These are phyloP conservation scores for Vidua macroura DNA, from an alignment of 2,113 vertebrate species.

Conservation along the genomic window DNA sequence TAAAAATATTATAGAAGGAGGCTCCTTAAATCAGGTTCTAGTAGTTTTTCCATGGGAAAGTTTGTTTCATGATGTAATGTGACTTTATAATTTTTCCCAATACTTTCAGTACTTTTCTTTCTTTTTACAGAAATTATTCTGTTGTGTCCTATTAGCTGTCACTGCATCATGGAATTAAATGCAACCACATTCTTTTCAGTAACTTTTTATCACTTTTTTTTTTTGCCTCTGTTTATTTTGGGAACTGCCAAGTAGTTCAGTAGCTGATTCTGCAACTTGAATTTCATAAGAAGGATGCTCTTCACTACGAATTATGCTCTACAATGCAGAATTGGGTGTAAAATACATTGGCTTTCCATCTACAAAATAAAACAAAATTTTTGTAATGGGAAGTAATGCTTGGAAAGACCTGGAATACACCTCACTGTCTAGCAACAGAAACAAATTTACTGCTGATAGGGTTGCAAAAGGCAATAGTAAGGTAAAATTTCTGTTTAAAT, in stretches of 20 bases:
- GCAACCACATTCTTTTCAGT: not conserved
- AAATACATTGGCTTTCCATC: not conserved
- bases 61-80: not conserved
- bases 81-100: not conserved
- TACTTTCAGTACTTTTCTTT: not conserved
- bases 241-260: not conserved
- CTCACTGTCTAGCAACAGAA: not conserved
- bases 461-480: not conserved
- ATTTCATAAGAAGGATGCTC: not conserved
- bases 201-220: not conserved
- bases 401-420: not conserved
- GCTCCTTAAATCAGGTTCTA: not conserved
- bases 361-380: not conserved
- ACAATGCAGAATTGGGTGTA: not conserved
- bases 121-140: not conserved
- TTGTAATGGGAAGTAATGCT: not conserved
- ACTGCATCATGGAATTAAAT: not conserved
- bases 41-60: not conserved
- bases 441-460: not conserved
- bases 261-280: not conserved
- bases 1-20: not conserved
- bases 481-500: not conserved
- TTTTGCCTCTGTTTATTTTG: not conserved
- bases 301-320: not conserved
- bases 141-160: not conserved